phyloP scores from a whole-genome alignment of 2,888 invertebrate genomes.

The Junonia oenone region DNA sequence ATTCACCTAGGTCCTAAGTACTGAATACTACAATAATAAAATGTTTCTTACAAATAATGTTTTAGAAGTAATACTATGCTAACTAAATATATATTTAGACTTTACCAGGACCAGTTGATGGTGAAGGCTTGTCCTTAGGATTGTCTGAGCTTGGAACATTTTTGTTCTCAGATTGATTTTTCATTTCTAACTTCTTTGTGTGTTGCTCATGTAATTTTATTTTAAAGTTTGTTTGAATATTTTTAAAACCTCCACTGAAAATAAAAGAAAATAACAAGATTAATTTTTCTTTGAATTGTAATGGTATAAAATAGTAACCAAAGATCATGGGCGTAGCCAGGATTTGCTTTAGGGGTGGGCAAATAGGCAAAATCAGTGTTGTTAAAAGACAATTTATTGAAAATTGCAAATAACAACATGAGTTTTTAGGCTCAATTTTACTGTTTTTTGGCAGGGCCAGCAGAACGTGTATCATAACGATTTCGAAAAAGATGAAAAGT shows the following conservation, averaged over 20 bases:
- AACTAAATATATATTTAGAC: not conserved
- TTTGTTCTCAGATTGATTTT: not conserved
- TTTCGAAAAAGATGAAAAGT: too few species aligned
- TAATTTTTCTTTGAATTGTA: not conserved
- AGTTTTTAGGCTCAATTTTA: too few species aligned
- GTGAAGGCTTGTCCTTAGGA: not conserved
- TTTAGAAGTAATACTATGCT: not conserved
- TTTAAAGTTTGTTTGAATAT: slow-evolving; percentile 8
- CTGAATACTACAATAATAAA: too few species aligned
- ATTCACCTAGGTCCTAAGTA: too few species aligned
- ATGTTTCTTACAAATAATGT: too few species aligned
- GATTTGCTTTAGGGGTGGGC: too few species aligned
- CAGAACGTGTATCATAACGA: too few species aligned
- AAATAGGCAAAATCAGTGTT: too few species aligned
- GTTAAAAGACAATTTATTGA: too few species aligned
- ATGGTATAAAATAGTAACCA: not conserved
- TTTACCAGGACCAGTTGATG: not conserved
- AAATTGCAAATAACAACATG: too few species aligned
- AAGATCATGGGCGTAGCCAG: too few species aligned
- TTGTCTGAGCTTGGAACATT: not conserved
- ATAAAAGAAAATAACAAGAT: not conserved
- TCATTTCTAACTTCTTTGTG: slow-evolving; percentile 16
- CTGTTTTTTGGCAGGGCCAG: too few species aligned
- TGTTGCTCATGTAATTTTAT: slow-evolving; percentile 15
- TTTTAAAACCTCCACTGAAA: slow-evolving; percentile 5